These are phyloP conservation scores for Lasioglossum albipes DNA, from an alignment of 1,140 invertebrate species.

Conservation along the genomic window DNA sequence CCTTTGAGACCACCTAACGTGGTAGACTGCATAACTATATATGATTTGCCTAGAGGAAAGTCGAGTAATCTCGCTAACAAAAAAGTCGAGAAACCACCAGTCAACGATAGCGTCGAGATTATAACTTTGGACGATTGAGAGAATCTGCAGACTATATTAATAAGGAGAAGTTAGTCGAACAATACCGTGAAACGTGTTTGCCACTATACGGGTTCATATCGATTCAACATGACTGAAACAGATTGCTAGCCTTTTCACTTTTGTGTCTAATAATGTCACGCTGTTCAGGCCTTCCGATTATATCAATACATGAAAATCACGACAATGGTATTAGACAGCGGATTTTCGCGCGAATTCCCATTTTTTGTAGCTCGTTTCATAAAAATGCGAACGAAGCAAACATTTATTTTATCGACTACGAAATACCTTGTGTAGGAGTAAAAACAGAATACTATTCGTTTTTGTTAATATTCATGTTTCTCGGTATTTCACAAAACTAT, in stretches of 20 bases:
- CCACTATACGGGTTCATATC: constrained; percentile 9
- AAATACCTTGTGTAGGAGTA: no score
- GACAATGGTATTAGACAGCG: not conserved
- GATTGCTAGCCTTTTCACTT: constrained; percentile 35
- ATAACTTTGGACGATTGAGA: constrained; percentile 76
- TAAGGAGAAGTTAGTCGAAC: not conserved
- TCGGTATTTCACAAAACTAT: no score
- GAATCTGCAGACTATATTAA: no score
- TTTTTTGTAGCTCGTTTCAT: no score
- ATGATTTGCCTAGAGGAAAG: constrained; percentile 68
- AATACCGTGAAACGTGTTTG: constrained; percentile 1
- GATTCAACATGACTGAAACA: constrained; percentile 25
- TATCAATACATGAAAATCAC: constrained; percentile 22
- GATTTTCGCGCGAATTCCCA: no score
- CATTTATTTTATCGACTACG: no score
- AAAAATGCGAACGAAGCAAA: no score
- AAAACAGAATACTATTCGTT: no score
- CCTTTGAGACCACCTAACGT: constrained; percentile 35
- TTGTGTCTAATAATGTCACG: constrained; percentile 24
- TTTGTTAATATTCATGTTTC: no score
- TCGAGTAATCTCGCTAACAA: constrained; percentile 14
- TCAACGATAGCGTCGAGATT: constrained; percentile 74
- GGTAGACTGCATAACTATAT: constrained; percentile 61
- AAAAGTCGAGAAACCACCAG: constrained; percentile 62
- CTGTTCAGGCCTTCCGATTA: constrained; percentile 4